Evolutionary conservation across 2,797 vertebrate species (phyloP).

Genomic region (Falco rusticolus): DNA sequence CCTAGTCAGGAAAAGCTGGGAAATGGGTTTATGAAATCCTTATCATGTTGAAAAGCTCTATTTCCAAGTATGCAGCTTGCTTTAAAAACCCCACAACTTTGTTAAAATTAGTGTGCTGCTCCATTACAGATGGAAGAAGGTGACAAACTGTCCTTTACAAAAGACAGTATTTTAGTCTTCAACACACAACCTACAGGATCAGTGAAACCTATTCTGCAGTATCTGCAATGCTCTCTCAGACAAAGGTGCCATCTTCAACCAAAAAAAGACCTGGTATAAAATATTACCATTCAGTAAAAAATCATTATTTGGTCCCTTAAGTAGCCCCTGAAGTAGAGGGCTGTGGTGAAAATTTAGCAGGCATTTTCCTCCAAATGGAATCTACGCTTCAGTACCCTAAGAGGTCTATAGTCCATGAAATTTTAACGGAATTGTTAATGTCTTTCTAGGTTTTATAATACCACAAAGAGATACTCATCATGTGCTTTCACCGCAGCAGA

Average conservation of each 20-base stretch:
- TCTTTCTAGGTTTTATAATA: conserved; percentile 76
- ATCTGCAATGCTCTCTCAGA: not conserved
- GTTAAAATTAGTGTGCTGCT: not conserved
- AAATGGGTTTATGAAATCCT: conserved; percentile 19
- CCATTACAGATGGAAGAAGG: not conserved
- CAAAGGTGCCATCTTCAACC: conserved; percentile 8
- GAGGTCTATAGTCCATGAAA: conserved; percentile 67
- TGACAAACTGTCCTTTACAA: not conserved
- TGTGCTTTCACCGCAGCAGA: conserved; percentile 55
- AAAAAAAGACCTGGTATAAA: conserved; percentile 35
- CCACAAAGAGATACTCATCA: conserved; percentile 71
- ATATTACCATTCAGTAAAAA: conserved; percentile 68
- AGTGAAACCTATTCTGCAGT: not conserved
- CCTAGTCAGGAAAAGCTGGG: not conserved
- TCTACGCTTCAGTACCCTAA: conserved; percentile 40
- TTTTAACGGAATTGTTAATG: conserved; percentile 77
- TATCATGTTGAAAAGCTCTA: not conserved
- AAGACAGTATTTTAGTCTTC: not conserved
- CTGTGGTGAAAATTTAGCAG: conserved; percentile 45
- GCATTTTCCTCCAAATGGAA: conserved; percentile 60
- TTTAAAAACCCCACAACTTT: not conserved
- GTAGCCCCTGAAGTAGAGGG: conserved; percentile 73
- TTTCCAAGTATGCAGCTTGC: not conserved
- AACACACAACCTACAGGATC: not conserved
- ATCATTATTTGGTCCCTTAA: conserved; percentile 78